These are phyloP conservation scores for roundworm (Caenorhabditis elegans) DNA, from an alignment of 1,140 invertebrate genomes.

Conservation along the genomic window DNA sequence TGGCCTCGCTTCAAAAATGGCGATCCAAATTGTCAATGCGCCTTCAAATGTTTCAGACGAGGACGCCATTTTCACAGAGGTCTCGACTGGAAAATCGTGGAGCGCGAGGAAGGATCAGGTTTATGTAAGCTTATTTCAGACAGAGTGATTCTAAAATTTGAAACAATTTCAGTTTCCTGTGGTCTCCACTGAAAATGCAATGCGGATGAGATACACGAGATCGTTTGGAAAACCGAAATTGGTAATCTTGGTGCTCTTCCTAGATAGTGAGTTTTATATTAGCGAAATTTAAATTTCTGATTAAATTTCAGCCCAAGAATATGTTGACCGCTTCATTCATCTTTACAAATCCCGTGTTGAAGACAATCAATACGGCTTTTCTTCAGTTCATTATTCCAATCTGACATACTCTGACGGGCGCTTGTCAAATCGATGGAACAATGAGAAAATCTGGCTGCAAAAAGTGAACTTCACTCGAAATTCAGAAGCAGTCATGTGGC, in stretches of 20 bases:
- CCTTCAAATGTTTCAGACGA: conserved; percentile 62
- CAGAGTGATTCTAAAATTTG: not conserved
- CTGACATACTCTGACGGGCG: conserved; percentile 55
- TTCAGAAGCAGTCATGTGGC: conserved; percentile 63
- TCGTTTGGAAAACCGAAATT: conserved; percentile 69
- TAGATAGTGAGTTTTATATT: conserved; percentile 56
- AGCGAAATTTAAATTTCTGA: no score
- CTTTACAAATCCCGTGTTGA: conserved; percentile 57
- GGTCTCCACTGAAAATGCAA: conserved; percentile 79
- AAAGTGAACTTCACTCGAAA: conserved; percentile 65
- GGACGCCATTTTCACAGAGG: conserved; percentile 59
- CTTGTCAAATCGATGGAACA: conserved; percentile 60
- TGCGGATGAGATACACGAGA: conserved; percentile 80
- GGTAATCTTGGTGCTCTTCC: conserved; percentile 59
- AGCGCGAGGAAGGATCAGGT: conserved; percentile 76
- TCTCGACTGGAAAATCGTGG: conserved; percentile 52
- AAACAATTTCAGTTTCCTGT: conserved; percentile 77
- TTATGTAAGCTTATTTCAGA: not conserved
- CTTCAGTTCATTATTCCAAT: conserved; percentile 64
- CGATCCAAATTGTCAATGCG: conserved; percentile 63
- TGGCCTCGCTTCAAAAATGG: conserved; percentile 60
- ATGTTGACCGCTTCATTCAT: conserved; percentile 62
- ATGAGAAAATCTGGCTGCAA: conserved; percentile 66
- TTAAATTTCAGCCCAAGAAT: conserved; percentile 57
- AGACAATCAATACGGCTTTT: conserved; percentile 64